Percentiles rank a stretch among this genome's conserved stretches.
phyloP scores from a whole-genome alignment of 2,113 vertebrate species.

The Melanerpes aurifrons region DNA sequence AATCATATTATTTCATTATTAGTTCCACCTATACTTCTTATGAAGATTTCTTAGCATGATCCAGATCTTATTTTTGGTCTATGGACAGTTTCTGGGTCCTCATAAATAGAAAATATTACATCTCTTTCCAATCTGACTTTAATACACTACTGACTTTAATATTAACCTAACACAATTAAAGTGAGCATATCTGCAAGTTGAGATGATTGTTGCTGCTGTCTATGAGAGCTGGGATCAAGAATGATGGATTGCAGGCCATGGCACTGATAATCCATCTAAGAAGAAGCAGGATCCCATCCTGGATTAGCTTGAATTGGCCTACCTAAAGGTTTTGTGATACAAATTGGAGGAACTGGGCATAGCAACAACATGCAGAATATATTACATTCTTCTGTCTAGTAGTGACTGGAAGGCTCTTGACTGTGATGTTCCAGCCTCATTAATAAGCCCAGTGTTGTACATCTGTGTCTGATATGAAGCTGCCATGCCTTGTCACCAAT shows the following conservation, averaged over 20 bases:
- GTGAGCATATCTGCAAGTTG: conserved; percentile 61
- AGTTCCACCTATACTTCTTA: conserved; percentile 53
- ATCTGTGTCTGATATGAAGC: conserved; percentile 75
- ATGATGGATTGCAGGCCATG: conserved; percentile 70
- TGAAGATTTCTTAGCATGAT: conserved; percentile 68
- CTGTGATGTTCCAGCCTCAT: conserved; percentile 73
- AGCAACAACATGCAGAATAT: conserved; percentile 63
- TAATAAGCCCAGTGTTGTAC: conserved; percentile 78
- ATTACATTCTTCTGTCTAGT: conserved; percentile 61
- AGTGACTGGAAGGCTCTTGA: conserved; percentile 64
- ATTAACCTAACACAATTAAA: conserved; percentile 75
- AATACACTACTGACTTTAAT: conserved; percentile 19
- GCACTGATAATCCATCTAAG: conserved; percentile 53
- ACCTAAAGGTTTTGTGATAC: conserved; percentile 70
- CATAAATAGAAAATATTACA: conserved; percentile 72
- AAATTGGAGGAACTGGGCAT: conserved; percentile 71
- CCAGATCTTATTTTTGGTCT: conserved; percentile 66
- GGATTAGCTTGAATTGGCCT: conserved; percentile 70
- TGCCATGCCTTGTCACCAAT: conserved; percentile 82
- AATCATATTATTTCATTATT: conserved; percentile 67
- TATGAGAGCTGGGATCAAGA: conserved; percentile 44
- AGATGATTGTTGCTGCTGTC: conserved; percentile 58
- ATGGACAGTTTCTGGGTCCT: conserved; percentile 57
- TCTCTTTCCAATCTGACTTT: conserved; percentile 60
- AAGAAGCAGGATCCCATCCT: conserved; percentile 34